Conservation (phyloP, 2,113 vertebrate species). For the Cyanoramphus novaezelandiae region DNA sequence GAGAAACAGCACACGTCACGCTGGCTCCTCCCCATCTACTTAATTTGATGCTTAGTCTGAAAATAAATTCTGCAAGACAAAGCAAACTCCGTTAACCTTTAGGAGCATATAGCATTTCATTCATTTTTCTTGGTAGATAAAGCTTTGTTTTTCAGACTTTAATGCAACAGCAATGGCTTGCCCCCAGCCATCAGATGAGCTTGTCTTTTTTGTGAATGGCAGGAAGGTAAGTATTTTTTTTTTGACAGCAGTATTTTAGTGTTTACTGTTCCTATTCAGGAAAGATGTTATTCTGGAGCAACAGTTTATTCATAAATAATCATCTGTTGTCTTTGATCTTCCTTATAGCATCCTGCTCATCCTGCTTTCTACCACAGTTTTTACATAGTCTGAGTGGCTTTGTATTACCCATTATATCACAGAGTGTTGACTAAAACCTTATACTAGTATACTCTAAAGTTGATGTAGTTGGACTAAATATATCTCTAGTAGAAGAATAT, state of each 20-base stretch:
- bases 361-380: not conserved
- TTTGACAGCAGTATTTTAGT: not conserved
- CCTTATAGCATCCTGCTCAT: not conserved
- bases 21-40: not conserved
- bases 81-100: not conserved
- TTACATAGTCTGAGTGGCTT: not conserved
- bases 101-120: not conserved
- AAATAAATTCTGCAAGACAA: not conserved
- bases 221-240: constrained; percentile 62
- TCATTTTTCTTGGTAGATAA: not conserved
- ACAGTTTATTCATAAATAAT: not conserved
- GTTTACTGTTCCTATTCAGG: not conserved
- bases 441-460: not conserved
- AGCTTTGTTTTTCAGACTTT: not conserved
- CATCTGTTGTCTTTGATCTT: not conserved
- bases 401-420: not conserved
- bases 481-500: not conserved
- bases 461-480: not conserved
- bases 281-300: not conserved
- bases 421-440: not conserved
- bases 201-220: constrained; percentile 74
- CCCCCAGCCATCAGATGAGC: constrained; percentile 7
- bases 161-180: not conserved
- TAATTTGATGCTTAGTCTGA: not conserved
- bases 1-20: not conserved